These are phyloP conservation scores for Drosophila serrata DNA, from an alignment of 1,140 invertebrate genomes.

Conservation along the genomic window DNA sequence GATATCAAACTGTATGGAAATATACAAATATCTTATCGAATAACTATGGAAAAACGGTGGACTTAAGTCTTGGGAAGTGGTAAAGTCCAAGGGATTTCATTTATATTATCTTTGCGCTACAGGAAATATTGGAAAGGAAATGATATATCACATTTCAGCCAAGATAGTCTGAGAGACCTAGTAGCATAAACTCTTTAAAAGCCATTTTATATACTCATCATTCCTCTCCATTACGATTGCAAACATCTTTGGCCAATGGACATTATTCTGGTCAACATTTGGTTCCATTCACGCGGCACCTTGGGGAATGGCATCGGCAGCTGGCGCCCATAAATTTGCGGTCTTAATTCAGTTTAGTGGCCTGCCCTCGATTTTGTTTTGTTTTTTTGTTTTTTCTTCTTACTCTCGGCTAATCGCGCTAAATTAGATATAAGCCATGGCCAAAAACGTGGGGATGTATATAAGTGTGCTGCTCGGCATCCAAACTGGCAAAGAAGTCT, in stretches of 20 bases:
- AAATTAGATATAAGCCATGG: constrained; percentile 48
- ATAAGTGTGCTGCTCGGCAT: constrained; percentile 17
- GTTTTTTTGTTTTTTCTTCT: constrained; percentile 31
- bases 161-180: not conserved
- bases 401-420: constrained; percentile 32
- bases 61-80: not conserved
- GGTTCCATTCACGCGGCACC: constrained; percentile 5
- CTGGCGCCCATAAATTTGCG: constrained; percentile 66
- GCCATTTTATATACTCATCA: not conserved
- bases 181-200: not conserved
- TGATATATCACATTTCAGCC: not conserved
- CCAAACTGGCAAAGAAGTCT: constrained; percentile 18
- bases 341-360: constrained; percentile 67
- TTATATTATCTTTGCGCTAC: not conserved
- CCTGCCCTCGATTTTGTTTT: constrained; percentile 48
- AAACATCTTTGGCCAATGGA: constrained; percentile 19
- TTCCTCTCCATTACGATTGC: not conserved
- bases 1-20: not conserved
- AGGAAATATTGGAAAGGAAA: not conserved
- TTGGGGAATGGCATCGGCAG: constrained; percentile 23
- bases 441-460: constrained; percentile 25
- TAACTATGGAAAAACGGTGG: not conserved
- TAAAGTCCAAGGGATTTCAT: not conserved
- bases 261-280: constrained; percentile 46
- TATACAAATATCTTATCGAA: not conserved